Percentiles rank a stretch among this genome's conserved stretches.
Evolutionary conservation across 2,888 invertebrate genomes (phyloP).

Genomic region (Hyles lineata): DNA sequence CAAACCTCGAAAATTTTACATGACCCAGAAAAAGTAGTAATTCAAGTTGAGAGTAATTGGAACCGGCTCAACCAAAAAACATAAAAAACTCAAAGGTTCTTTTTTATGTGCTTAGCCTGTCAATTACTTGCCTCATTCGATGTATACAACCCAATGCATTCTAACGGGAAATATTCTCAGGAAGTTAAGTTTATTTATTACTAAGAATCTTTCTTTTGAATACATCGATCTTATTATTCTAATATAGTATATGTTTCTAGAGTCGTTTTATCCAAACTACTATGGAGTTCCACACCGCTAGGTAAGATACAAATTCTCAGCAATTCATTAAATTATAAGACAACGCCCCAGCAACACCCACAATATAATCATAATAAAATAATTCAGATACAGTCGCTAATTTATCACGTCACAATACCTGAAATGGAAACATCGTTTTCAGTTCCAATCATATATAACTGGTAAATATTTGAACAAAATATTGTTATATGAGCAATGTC

Average conservation of each 20-base stretch:
- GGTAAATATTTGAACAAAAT: no score
- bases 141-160: neutral
- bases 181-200: no score
- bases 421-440: neutral
- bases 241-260: no score
- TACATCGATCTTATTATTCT: no score
- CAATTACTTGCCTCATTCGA: neutral
- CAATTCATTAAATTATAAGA: neutral
- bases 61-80: conserved; percentile 2
- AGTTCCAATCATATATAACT: neutral
- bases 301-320: no score
- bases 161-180: no score
- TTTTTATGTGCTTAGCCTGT: neutral
- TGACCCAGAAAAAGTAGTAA: neutral
- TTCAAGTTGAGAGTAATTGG: neutral
- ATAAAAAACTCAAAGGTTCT: conserved; percentile 4
- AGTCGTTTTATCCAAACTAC: no score
- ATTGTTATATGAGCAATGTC: no score
- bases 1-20: neutral
- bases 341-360: neutral
- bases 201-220: no score
- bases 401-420: neutral
- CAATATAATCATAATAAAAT: neutral
- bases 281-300: no score
- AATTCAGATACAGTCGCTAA: conserved; percentile 1